These are phyloP conservation scores for Magallana gigas DNA, from an alignment of 1,140 invertebrate species.

Conservation along the genomic window DNA sequence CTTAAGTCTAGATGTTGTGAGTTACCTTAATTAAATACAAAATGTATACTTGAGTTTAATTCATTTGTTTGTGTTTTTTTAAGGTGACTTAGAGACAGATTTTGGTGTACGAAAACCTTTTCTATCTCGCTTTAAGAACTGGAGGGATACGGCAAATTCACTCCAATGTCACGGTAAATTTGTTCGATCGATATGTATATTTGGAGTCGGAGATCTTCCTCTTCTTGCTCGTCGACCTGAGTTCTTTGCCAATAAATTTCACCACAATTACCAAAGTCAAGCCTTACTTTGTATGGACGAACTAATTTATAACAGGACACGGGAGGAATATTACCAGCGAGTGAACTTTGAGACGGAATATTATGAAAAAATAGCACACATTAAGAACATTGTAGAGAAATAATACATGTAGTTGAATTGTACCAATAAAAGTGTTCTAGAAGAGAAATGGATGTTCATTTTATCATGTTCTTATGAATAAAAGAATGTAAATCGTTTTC, in stretches of 20 bases:
- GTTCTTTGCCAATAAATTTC: constrained; percentile 73
- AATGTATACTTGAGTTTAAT: no score
- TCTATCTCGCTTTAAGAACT: constrained; percentile 70
- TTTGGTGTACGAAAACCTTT: constrained; percentile 58
- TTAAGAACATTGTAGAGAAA: constrained; percentile 43
- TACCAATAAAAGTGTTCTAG: no score
- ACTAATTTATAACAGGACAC: constrained; percentile 62
- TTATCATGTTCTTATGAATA: no score
- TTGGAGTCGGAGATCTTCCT: constrained; percentile 72
- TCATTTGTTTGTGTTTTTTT: constrained; percentile 37
- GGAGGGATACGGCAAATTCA: constrained; percentile 55
- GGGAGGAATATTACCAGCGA: constrained; percentile 52
- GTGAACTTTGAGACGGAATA: constrained; percentile 53
- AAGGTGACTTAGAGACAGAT: constrained; percentile 62
- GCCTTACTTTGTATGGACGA: constrained; percentile 70
- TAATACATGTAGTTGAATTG: no score
- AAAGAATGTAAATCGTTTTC: no score
- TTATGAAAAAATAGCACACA: constrained; percentile 59
- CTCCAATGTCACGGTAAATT: constrained; percentile 59
- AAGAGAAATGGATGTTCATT: no score
- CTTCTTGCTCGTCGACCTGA: constrained; percentile 60
- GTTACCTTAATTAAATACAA: not conserved
- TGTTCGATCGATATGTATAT: constrained; percentile 70
- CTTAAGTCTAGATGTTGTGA: no score
- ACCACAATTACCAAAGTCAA: constrained; percentile 60